These are phyloP conservation scores for Phengaris arion DNA, from an alignment of 2,888 invertebrate species.

Conservation along the genomic window DNA sequence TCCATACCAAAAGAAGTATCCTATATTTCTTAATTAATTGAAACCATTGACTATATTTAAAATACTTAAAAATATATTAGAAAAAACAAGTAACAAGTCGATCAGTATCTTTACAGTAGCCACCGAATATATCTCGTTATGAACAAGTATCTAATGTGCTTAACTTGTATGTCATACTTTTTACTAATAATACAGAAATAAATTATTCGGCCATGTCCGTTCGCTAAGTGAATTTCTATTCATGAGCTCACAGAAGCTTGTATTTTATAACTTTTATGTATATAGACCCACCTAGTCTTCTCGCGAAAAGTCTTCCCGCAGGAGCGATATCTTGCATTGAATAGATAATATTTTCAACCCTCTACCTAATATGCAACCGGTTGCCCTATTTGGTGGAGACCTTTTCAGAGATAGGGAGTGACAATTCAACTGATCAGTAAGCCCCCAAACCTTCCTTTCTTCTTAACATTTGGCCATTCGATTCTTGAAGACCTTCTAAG, in stretches of 20 bases:
- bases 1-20: too few relatives aligned
- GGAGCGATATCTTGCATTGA: too few relatives aligned
- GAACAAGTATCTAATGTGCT: conserved; percentile 12
- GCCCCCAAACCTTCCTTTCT: not conserved
- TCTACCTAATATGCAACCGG: too few relatives aligned
- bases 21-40: too few relatives aligned
- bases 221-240: conserved; percentile 13
- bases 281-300: too few relatives aligned
- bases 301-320: too few relatives aligned
- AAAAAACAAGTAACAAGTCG: not conserved
- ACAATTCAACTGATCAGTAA: not conserved
- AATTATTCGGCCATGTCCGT: conserved; percentile 6
- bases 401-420: too few relatives aligned
- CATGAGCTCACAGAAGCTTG: not conserved
- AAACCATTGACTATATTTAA: too few relatives aligned
- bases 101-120: conserved; percentile 5
- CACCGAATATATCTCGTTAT: conserved; percentile 21
- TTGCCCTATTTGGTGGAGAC: too few relatives aligned
- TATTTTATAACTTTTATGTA: not conserved
- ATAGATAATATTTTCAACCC: too few relatives aligned
- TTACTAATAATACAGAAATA: conserved; percentile 11
- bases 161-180: conserved; percentile 17
- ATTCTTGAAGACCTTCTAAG: not conserved
- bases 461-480: not conserved
- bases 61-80: not conserved